Base-by-base conservation (phyloP, 37 sponge, comb jelly and placozoan genomes). In the Beroe ovata region DNA sequence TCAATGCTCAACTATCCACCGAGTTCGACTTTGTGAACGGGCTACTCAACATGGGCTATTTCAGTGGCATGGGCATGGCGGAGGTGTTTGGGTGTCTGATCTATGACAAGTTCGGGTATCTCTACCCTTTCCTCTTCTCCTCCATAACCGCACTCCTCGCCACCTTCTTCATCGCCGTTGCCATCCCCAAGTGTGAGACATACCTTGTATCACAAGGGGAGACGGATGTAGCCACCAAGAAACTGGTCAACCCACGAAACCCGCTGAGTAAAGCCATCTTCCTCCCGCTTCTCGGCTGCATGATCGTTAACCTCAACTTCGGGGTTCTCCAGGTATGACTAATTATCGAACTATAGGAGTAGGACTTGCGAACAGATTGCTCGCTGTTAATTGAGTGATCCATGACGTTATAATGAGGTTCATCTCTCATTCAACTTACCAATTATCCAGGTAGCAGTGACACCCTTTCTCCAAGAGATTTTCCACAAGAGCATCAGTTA, bases 281-380 rank as follows among this genome's bases (percentile, higher is more conserved):
- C n/a, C n/a, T n/a, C n/a, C n/a, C n/a, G n/a, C n/a, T n/a, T n/a
- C n/a, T n/a, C n/a, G n/a, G n/a, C n/a, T n/a, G n/a, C n/a, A 71
- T 71, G 71, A 35, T 71, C 20, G 35, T 71, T 33, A 71, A 71
- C 36, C 38, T 38, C 18, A 71, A 71, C 71, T 71, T 36, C 29
- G 71, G 71, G 35, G 71, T 71, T 30, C 32, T 71, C 29, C 71
- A 71, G 37, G 71, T 71, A n/a, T n/a, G n/a, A n/a, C n/a, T n/a
- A n/a, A n/a, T n/a, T n/a, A n/a, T n/a, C n/a, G n/a, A n/a, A n/a
- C n/a, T n/a, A n/a, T n/a, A n/a, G n/a, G n/a, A n/a, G n/a, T n/a
- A n/a, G n/a, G n/a, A n/a, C n/a, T n/a, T n/a, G n/a, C n/a, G n/a
- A n/a, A n/a, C n/a, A n/a, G n/a, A n/a, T n/a, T n/a, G n/a, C n/a